phyloP scores from a whole-genome alignment of 2,113 vertebrate genomes.

The Eubucco bourcierii region DNA sequence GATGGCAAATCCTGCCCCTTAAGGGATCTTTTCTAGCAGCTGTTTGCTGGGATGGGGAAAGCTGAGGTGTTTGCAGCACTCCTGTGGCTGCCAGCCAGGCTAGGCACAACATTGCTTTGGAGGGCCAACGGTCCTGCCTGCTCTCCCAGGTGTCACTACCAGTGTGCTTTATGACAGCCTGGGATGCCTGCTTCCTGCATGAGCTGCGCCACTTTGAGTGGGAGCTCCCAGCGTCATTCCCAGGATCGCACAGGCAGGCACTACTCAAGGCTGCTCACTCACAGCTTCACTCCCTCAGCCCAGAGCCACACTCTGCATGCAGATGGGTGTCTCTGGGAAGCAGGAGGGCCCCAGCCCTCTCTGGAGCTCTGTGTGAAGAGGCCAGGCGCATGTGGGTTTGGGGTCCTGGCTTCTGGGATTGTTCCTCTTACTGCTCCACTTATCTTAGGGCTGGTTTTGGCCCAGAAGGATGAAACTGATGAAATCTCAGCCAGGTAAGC shows the following conservation, averaged over 20 bases:
- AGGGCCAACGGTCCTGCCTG: not conserved
- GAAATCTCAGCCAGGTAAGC: not conserved
- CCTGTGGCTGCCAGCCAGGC: not conserved
- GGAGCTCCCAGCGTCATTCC: rapidly evolving
- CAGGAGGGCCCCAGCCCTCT: rapidly evolving
- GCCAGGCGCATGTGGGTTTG: rapidly evolving
- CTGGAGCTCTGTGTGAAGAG: not conserved
- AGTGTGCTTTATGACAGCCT: rapidly evolving
- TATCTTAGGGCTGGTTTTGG: not conserved
- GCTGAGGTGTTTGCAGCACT: rapidly evolving
- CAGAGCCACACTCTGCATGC: rapidly evolving
- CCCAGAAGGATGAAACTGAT: not conserved
- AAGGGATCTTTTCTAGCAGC: not conserved
- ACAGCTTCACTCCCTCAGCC: not conserved
- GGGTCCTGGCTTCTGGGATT: not conserved
- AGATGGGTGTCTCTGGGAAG: not conserved
- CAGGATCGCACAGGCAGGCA: not conserved
- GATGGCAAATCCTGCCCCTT: not conserved
- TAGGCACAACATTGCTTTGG: rapidly evolving
- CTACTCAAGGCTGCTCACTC: rapidly evolving
- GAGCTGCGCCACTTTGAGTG: rapidly evolving
- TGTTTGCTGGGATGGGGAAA: not conserved
- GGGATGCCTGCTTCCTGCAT: rapidly evolving
- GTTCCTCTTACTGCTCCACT: not conserved
- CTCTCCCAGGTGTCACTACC: not conserved